Conservation (phyloP, 2,797 vertebrate species). For the Siniperca undulata region DNA sequence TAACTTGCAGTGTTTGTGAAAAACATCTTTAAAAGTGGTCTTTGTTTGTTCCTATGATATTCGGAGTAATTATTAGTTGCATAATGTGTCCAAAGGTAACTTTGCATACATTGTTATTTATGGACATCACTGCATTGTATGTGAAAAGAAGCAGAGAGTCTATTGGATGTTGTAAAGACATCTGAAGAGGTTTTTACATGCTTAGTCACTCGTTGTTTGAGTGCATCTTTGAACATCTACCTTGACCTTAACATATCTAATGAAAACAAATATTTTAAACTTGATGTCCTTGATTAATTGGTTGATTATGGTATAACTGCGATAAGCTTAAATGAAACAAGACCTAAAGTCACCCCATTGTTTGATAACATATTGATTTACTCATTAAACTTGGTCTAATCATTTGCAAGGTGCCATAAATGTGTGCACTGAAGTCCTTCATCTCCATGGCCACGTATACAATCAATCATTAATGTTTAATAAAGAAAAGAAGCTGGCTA, state of each 20-base stretch:
- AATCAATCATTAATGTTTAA: slow-evolving; percentile 77
- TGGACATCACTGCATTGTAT: neutral
- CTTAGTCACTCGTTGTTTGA: neutral
- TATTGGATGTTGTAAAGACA: neutral
- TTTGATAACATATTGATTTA: slow-evolving; percentile 29
- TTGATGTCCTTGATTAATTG: neutral
- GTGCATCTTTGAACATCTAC: neutral
- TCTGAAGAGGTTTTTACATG: neutral
- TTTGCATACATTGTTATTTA: neutral
- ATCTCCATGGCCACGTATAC: slow-evolving; percentile 76
- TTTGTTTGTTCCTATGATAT: neutral
- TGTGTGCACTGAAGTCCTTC: slow-evolving; percentile 72
- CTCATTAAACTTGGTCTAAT: slow-evolving; percentile 52
- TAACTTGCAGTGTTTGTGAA: neutral
- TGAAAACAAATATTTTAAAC: slow-evolving; percentile 2
- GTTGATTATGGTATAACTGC: neutral
- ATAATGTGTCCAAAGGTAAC: neutral
- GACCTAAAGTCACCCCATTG: neutral
- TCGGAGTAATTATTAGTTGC: neutral
- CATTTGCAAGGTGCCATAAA: slow-evolving; percentile 64
- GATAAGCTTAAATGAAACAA: slow-evolving; percentile 19
- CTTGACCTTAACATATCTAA: slow-evolving; percentile 11
- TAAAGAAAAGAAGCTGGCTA: slow-evolving; percentile 58
- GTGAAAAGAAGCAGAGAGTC: neutral
- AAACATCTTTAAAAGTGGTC: neutral